Evolutionary conservation across 2,113 vertebrate genomes (phyloP).

Genomic region (Ceuthmochares aereus): DNA sequence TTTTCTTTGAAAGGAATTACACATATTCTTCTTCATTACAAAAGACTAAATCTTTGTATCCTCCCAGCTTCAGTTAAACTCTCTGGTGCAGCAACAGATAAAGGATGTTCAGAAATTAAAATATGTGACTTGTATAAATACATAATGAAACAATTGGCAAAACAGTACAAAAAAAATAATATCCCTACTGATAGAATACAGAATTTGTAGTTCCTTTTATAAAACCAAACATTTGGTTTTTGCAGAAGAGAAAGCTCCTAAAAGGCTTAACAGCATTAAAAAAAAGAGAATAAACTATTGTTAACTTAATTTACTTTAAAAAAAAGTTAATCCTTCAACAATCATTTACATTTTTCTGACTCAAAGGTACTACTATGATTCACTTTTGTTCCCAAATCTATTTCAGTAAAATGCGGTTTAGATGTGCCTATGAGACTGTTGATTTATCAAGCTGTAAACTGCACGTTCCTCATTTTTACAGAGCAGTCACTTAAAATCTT

Average conservation of each 20-base stretch:
- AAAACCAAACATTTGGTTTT: slow-evolving; percentile 30
- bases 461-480: not conserved
- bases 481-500: not conserved
- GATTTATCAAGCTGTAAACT: slow-evolving; percentile 2
- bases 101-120: slow-evolving; percentile 48
- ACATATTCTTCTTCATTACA: slow-evolving; percentile 32
- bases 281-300: slow-evolving; percentile 37
- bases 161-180: slow-evolving; percentile 19
- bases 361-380: slow-evolving; percentile 20
- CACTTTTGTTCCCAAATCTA: not conserved
- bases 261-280: slow-evolving; percentile 32
- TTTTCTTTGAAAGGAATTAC: slow-evolving; percentile 36
- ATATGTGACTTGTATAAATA: slow-evolving; percentile 35
- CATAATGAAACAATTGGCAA: slow-evolving; percentile 50
- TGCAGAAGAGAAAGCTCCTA: not conserved
- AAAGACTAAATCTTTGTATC: slow-evolving; percentile 11
- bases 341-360: slow-evolving; percentile 28
- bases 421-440: not conserved
- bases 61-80: slow-evolving; percentile 14
- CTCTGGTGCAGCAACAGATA: not conserved
- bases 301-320: slow-evolving; percentile 34
- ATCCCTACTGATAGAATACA: not conserved
- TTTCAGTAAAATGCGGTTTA: not conserved
- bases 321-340: slow-evolving; percentile 30
- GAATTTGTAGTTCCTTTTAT: slow-evolving; percentile 11